Conservation (phyloP, 2,797 vertebrate genomes). For the Acanthis flammea region DNA sequence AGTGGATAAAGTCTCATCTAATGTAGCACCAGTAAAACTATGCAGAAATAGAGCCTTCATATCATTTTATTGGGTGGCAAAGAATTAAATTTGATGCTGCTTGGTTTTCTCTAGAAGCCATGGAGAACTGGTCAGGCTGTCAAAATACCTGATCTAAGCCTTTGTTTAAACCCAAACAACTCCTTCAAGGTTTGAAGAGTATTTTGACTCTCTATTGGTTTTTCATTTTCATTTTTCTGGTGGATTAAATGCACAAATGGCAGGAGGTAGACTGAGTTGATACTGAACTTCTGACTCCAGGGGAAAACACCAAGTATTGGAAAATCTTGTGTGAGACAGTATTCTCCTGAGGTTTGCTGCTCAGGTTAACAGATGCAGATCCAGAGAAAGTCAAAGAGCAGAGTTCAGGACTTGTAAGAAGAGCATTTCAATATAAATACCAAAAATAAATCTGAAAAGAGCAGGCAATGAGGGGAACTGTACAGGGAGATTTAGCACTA, state of each 20-base stretch:
- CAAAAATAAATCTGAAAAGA: neutral
- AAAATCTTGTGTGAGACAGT: neutral
- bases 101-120: neutral
- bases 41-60: neutral
- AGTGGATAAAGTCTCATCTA: neutral
- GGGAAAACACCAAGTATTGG: neutral
- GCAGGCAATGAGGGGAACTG: neutral
- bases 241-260: neutral
- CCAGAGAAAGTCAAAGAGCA: neutral
- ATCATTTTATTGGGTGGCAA: neutral
- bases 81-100: neutral
- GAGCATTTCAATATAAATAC: neutral
- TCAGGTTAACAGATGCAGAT: neutral
- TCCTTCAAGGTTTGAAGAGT: neutral
- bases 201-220: neutral
- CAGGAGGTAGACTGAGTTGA: neutral
- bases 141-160: neutral
- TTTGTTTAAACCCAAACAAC: neutral
- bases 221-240: neutral
- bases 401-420: neutral
- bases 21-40: neutral
- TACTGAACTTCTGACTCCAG: neutral
- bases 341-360: neutral
- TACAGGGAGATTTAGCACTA: neutral
- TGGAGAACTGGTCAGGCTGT: neutral